A percentile compares a stretch with the other conserved stretches of the same genome.
These are phyloP conservation scores for Megaustenia siamemsis DNA, from an alignment of 2,888 invertebrate genomes.

Conservation along the genomic window DNA sequence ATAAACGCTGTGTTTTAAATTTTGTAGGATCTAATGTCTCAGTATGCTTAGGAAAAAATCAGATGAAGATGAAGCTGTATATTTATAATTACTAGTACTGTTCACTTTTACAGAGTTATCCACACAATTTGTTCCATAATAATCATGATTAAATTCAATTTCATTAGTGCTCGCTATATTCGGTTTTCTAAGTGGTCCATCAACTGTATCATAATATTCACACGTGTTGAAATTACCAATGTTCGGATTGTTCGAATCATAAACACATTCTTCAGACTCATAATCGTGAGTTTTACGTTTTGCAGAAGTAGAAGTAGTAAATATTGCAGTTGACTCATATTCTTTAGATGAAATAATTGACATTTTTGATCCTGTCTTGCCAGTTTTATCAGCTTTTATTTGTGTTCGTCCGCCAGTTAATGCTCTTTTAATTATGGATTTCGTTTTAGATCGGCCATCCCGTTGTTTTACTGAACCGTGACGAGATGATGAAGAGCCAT, in stretches of 20 bases:
- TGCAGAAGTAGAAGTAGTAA: too few relatives aligned
- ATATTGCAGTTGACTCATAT: background rate
- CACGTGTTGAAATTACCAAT: background rate
- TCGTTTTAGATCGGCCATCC: conserved; percentile 18
- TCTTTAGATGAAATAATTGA: background rate
- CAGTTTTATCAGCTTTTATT: background rate
- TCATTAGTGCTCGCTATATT: conserved; percentile 4
- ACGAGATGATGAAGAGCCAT: background rate
- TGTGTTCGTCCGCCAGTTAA: background rate
- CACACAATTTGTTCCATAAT: too few relatives aligned
- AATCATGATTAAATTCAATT: too few relatives aligned
- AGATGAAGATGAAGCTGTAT: background rate
- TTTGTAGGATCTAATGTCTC: background rate
- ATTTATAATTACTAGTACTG: background rate
- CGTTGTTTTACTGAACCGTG: background rate
- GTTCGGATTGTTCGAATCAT: background rate
- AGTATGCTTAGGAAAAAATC: background rate
- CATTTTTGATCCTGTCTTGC: background rate
- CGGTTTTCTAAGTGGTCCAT: background rate
- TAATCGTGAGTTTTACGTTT: background rate
- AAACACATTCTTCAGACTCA: background rate
- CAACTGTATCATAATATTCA: conserved; percentile 10
- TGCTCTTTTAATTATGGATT: background rate
- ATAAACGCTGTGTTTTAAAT: background rate
- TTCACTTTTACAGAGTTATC: too few relatives aligned